Percentiles rank a stretch among this genome's conserved stretches.
Conservation (phyloP, 2,797 vertebrate genomes). For the Percopsis omiscomaycus region DNA sequence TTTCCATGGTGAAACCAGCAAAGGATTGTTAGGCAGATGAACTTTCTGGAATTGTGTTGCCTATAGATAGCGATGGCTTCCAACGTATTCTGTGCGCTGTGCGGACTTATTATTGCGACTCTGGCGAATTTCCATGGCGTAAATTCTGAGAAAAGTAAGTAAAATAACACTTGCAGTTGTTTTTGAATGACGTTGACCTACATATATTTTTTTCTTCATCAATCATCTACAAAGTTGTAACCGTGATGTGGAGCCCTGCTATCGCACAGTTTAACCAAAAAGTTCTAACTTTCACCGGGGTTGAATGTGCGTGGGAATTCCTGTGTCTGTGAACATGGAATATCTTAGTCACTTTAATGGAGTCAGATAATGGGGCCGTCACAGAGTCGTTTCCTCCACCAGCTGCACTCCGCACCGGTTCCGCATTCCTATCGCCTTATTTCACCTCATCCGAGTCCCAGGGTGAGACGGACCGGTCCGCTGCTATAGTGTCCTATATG, state of each 20-base stretch:
- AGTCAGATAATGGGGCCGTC: constrained; percentile 55
- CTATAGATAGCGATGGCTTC: constrained; percentile 66
- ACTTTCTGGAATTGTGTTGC: constrained; percentile 65
- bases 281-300: neutral
- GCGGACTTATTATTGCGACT: constrained; percentile 67
- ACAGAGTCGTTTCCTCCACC: constrained; percentile 73
- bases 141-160: constrained; percentile 77
- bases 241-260: too few relatives aligned
- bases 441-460: constrained; percentile 66
- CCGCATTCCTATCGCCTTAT: constrained; percentile 82
- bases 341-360: constrained; percentile 46
- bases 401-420: constrained; percentile 80
- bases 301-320: neutral
- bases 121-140: constrained; percentile 57
- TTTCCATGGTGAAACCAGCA: constrained; percentile 72
- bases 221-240: too few relatives aligned
- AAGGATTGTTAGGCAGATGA: constrained; percentile 66
- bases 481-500: constrained; percentile 31
- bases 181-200: neutral
- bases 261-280: too few relatives aligned
- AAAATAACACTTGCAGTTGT: constrained; percentile 1
- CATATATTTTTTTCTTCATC: neutral
- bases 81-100: constrained; percentile 59
- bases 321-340: constrained; percentile 45
- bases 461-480: constrained; percentile 37